Base-by-base conservation (phyloP, 2,888 invertebrate genomes). In the Rhyacophila evoluta region DNA sequence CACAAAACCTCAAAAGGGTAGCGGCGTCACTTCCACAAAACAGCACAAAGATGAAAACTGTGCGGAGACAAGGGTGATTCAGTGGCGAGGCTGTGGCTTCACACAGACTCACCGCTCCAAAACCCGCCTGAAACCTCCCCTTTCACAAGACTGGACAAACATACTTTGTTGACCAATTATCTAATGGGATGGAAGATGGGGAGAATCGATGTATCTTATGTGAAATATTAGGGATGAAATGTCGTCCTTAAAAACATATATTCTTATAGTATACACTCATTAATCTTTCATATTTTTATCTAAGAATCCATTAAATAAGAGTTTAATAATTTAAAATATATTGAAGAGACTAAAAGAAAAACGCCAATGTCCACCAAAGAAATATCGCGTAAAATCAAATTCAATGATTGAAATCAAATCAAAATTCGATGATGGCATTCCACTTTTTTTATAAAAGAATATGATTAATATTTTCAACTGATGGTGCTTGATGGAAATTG, bases 81-180 rank as follows among this genome's bases (percentile, higher is more conserved):
- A 10, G 55, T 19, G 55, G 55, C 19, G 19, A 55, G 8, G 15
- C 55, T 55, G 55, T 8, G 55, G 55, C 25, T 55, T 55, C 55
- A 55, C 55, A 19, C 55, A 55, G 55, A 25, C 55, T 55, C 55
- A 19, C 55, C 55, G 15, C 75, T 39, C 41, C 71, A 15, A 1
- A 29, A 11, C 69, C n/a, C 69, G 27, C 75, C 77, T 28, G 10
- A 10, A 28, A 27, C n/a, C n/a, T 28, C 3, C 28, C 69, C 33
- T 27, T 55, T 28, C 28, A 39, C 68, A 25, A 72, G 19, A 25
- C 74, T 70, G 78, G 74, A 74, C 78, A 78, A 78, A 74, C 74
- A 78, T 70, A 78, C 78, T 74, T 78, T 78, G 78, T 74, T 70
- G 78, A 70, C 41, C 78, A 78, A 78, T 78, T 78, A 78, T 74